Conservation (phyloP, 2,113 vertebrate species). For the Elephantulus edwardii region DNA sequence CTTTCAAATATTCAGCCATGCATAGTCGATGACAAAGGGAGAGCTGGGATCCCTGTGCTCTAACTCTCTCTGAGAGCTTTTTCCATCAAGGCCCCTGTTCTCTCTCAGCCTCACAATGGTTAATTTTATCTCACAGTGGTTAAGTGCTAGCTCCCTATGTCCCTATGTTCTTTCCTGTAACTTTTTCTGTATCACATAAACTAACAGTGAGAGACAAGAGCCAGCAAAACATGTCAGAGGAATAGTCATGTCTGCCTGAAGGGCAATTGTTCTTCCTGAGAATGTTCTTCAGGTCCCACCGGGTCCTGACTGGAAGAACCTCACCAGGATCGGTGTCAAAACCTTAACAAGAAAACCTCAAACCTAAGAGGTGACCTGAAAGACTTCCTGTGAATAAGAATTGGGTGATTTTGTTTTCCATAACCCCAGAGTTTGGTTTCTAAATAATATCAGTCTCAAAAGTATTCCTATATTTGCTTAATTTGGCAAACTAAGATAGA, state of each 20-base stretch:
- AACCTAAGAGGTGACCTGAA: too few species aligned
- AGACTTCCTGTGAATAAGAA: background rate
- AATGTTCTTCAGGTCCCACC: accelerated
- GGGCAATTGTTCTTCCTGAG: background rate
- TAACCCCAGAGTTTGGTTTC: background rate
- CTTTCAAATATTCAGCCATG: background rate
- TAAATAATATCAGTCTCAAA: too few species aligned
- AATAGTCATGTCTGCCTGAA: accelerated
- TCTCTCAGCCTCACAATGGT: too few species aligned
- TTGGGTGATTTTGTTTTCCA: background rate
- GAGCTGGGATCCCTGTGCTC: background rate
- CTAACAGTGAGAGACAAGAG: background rate
- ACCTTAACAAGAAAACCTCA: background rate
- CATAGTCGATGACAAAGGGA: background rate
- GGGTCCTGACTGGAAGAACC: background rate
- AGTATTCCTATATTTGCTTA: background rate
- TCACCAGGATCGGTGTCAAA: background rate
- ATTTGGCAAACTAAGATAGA: background rate
- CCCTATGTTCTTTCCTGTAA: too few species aligned
- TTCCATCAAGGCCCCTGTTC: accelerated
- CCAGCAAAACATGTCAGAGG: background rate
- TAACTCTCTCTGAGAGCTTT: accelerated
- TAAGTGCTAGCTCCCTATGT: background rate
- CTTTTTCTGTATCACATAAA: background rate
- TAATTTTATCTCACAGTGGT: too few species aligned